These are phyloP conservation scores for Hiodon tergisus DNA, from an alignment of 2,113 vertebrate species.

Conservation along the genomic window DNA sequence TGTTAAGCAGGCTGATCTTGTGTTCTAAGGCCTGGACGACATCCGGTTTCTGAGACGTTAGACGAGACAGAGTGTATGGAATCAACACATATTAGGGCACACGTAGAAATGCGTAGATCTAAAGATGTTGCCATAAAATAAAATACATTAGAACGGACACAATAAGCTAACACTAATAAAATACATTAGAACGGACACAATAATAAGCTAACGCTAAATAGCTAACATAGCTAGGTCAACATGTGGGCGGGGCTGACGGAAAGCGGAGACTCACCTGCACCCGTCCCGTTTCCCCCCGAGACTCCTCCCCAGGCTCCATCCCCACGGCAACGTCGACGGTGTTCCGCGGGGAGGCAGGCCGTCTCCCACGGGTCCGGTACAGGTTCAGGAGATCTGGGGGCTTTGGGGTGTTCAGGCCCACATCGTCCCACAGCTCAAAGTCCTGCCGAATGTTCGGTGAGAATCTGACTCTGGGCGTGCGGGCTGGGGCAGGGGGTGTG, in stretches of 20 bases:
- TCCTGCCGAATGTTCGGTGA: conserved; percentile 62
- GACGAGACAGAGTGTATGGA: neutral
- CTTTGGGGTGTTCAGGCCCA: conserved; percentile 95
- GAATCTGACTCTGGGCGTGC: no score
- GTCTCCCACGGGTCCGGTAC: conserved; percentile 84
- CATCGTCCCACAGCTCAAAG: conserved; percentile 98
- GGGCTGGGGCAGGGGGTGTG: no score
- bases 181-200: no score
- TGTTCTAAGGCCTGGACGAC: conserved; percentile 91
- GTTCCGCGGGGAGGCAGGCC: conserved; percentile 64
- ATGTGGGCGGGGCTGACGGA: no score
- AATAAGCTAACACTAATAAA: no score
- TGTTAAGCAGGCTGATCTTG: conserved; percentile 85
- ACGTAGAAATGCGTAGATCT: no score
- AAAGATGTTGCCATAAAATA: no score
- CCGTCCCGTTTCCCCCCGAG: conserved; percentile 49
- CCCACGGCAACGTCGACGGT: conserved; percentile 76
- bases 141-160: no score
- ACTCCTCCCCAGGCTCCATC: conserved; percentile 71
- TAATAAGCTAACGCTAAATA: no score
- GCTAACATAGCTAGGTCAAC: no score
- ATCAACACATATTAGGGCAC: no score
- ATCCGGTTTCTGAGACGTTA: conserved; percentile 67
- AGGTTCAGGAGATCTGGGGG: conserved; percentile 89
- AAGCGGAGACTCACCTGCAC: conserved; percentile 33